Evolutionary conservation across 2,888 invertebrate species (phyloP), one percentile per base, ranked within the genome.

Genomic region (Tridacna crocea): DNA sequence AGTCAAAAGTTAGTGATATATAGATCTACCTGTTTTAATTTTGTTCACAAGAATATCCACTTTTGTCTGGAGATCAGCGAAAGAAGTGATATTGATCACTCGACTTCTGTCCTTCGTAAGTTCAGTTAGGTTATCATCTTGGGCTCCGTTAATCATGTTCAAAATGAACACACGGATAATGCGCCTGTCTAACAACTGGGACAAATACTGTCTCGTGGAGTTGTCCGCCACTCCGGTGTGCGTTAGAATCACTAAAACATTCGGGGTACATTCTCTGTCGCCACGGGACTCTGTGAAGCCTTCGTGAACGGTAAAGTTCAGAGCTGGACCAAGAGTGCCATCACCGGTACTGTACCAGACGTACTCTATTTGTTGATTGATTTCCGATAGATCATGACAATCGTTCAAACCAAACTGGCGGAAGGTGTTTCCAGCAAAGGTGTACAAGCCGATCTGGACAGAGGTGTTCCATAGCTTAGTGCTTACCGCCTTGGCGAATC

Each of bases 331-430:
- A 4, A 78, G 48, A 26, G 48, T 26, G 0, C 78, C 82, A 48
- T 77, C 36, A 3, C 78, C 78, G 13, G 78, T 78, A 36, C 78
- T 78, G 61, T 55, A 78, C 78, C 78, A 78, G 47, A 78, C 61
- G 55, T 78, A 72, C 19, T 11, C 2, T 24, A 78, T 65, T 24
- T 61, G 63, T 22, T 72, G 61, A 15, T 65, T n/a, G 15, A 77
- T 36, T 19, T 17, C 6, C n/a, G 36, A 11, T 55, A 66, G 15
- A 65, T 76, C 68, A 17, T 19, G 6, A 46, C 58, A 55, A 3
- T n/a, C 24, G 51, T 77, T 48, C 22, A 77, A 24, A 8, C 11
- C 1, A 47, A 77, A 77, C 26, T 77, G 77, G 12, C 60, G 13
- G 36, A 60, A 48, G 19, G 77, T 61, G 46, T 77, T 51, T 10